Base-by-base conservation (phyloP, 2,797 vertebrate species). In the Dipus sagitta region DNA sequence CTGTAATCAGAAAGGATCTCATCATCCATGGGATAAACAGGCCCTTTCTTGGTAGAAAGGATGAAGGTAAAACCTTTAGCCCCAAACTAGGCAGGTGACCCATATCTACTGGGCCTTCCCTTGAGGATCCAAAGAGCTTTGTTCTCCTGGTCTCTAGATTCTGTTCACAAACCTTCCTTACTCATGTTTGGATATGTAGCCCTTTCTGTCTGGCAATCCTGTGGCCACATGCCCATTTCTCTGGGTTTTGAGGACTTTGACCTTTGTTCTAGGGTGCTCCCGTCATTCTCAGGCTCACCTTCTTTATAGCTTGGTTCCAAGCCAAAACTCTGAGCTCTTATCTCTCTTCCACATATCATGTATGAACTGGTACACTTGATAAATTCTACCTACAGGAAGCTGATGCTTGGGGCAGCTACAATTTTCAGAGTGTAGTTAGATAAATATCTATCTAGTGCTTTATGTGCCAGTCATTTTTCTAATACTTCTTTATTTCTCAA, bases 361-460 rank as follows among this genome's bases (percentile, higher is more conserved):
- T 88, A 28, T 90, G 89, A 92, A 91, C 65, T 96, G 62, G 24
- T 72, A 65, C 88, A 86, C 68, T 87, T 85, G 84, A 89, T 88
- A 86, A 88, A 80, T 88, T 93, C 62, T 34, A 54, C n/a, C 91
- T 92, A 77, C 42, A 93, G 77, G 91, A 84, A 91, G 83, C 68
- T 88, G 14, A 62, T 91, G 65, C 83, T 91, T 52, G 47, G 42
- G 24, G 84, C 85, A 60, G 67, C 78, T 81, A 70, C 30, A 77
- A 11, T 86, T 91, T 91, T 83, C 92, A 77, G 74, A 92, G 6
- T 67, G 13, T 67, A 65, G 74, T 77, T 87, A 62, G 82, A 91
- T 91, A 91, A 84, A 76, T 77, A 78, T 70, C 78, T 64, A 71
- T 64, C 14, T 75, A 38, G 20, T 91, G 62, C 75, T 96, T 70